phyloP scores from a whole-genome alignment of 2,888 invertebrate genomes.

The Drosophila gaucha region DNA sequence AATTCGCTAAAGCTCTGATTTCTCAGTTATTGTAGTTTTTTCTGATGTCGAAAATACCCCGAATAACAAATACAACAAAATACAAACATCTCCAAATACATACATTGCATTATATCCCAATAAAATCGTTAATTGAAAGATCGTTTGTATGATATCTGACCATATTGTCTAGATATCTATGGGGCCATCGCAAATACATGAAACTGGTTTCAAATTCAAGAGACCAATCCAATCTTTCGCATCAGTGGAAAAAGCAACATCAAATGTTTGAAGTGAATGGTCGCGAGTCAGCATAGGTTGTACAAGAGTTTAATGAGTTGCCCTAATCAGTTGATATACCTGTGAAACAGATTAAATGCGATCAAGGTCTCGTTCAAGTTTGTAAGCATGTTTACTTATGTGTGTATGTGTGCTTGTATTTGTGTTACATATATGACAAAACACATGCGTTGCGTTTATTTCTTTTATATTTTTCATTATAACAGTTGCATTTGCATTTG shows the following conservation, averaged over 20 bases:
- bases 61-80: neutral
- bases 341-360: slow-evolving; percentile 47
- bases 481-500: slow-evolving; percentile 41
- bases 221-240: slow-evolving; percentile 14
- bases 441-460: slow-evolving; percentile 2
- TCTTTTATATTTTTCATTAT: slow-evolving; percentile 1
- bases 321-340: slow-evolving; percentile 58
- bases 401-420: neutral
- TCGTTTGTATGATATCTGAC: neutral
- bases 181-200: slow-evolving; percentile 6
- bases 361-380: slow-evolving; percentile 57
- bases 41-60: too few relatives aligned
- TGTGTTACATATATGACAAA: slow-evolving; percentile 18
- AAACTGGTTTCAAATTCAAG: slow-evolving; percentile 48
- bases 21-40: too few relatives aligned
- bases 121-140: neutral
- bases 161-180: slow-evolving; percentile 8
- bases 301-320: slow-evolving; percentile 40
- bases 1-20: too few relatives aligned
- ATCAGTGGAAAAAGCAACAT: slow-evolving; percentile 9
- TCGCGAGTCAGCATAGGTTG: slow-evolving; percentile 17
- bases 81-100: neutral
- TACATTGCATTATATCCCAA: neutral
- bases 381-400: slow-evolving; percentile 4
- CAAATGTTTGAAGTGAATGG: slow-evolving; percentile 28